Base-by-base conservation (phyloP, 2,797 vertebrate species). In the Halcyon leucocephala region DNA sequence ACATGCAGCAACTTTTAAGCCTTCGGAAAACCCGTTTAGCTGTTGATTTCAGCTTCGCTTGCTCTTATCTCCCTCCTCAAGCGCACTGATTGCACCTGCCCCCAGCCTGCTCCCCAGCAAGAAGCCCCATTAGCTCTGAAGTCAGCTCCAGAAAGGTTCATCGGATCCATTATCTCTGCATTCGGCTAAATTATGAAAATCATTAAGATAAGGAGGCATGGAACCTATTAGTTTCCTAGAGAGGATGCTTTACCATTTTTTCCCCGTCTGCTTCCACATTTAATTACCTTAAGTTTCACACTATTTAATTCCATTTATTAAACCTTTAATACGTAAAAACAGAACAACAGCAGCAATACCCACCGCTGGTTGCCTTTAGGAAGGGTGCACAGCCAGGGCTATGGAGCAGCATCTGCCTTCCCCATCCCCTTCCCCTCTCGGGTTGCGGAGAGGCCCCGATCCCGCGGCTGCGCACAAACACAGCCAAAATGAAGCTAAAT, bases 151-250 rank as follows among this genome's bases (percentile, higher is more conserved):
- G 71, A 91, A 93, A 95, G 90, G 91, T 95, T 96, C 95, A 86
- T 90, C 93, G 91, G 80, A 91, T 95, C 95, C 88, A 82, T 97
- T 97, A 97, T 91, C 95, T 90, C 92, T 74, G 92, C 91, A 84
- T 96, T 96, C 86, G 81, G 93, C 83, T 86, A 82, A 93, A 96
- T 96, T 95, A 96, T 93, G 95, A 96, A 96, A 96, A 97, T 95
- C 95, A 96, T 95, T 94, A 93, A 72, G 89, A 97, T 90, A 93
- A 94, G 95, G 91, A 95, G 83, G 88, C 88, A 82, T 26, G 64
- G 70, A 94, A 90, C 87, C 86, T 91, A 92, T 96, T 95, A 93
- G 95, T 84, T 96, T 94, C 95, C 94, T 89, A 93, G 76, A 90
- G 89, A 91, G 83, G 96, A 92, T 72, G 83, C 95, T 84, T 87